Evolutionary conservation across 2,888 invertebrate species (phyloP).

Genomic region (Diarsia mendica): DNA sequence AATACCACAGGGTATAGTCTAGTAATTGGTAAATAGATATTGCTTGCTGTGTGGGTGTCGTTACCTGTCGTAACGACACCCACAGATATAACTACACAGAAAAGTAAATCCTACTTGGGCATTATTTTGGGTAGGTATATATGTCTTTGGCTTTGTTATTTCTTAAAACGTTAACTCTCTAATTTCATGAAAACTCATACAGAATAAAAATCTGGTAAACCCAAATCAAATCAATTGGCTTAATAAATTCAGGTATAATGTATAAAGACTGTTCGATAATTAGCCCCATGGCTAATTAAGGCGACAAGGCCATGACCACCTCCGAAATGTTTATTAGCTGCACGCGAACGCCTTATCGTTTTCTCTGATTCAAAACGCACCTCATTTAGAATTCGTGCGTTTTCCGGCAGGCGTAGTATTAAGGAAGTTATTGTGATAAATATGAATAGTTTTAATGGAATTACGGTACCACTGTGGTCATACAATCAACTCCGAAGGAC

Average conservation of each 20-base stretch:
- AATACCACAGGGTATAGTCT: neutral
- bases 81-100: neutral
- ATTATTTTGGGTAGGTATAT: neutral
- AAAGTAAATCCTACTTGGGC: neutral
- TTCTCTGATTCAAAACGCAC: slow-evolving; percentile 63
- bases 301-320: slow-evolving; percentile 41
- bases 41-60: neutral
- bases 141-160: neutral
- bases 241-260: neutral
- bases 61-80: neutral
- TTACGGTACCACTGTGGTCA: slow-evolving; percentile 12
- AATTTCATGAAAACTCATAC: neutral
- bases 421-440: slow-evolving; percentile 16
- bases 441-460: slow-evolving; percentile 42
- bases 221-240: neutral
- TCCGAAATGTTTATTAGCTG: slow-evolving; percentile 58
- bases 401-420: slow-evolving; percentile 53
- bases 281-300: slow-evolving; percentile 34
- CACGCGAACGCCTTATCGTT: slow-evolving; percentile 76
- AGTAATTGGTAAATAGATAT: neutral
- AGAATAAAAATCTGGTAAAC: neutral
- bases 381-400: slow-evolving; percentile 43
- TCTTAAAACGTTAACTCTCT: neutral
- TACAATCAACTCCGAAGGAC: slow-evolving; percentile 23
- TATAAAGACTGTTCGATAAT: neutral